These are phyloP conservation scores for Paralichthys olivaceus DNA, from an alignment of 2,113 vertebrate species.

Conservation along the genomic window DNA sequence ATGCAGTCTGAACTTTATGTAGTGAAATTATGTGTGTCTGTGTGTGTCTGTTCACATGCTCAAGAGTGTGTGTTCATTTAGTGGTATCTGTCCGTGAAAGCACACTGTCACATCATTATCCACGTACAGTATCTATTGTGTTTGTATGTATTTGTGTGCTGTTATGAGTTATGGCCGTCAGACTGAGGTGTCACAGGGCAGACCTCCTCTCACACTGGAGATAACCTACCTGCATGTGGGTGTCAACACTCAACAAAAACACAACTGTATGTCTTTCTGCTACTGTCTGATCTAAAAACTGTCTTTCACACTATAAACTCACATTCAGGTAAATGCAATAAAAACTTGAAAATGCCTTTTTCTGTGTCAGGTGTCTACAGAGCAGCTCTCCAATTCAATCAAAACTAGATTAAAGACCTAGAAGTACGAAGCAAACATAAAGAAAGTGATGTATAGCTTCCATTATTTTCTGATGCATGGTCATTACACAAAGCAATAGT, in stretches of 20 bases:
- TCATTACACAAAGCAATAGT: too few relatives aligned
- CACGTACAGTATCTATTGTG: constrained; percentile 15
- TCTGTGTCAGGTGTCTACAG: too few relatives aligned
- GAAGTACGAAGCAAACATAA: too few relatives aligned
- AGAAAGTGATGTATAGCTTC: too few relatives aligned
- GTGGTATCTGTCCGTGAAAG: not conserved
- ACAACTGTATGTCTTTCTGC: not conserved
- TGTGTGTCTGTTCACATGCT: not conserved
- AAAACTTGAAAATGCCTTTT: not conserved
- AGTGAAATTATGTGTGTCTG: constrained; percentile 13
- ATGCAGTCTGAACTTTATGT: constrained; percentile 49
- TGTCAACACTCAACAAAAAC: not conserved
- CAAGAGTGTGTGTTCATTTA: not conserved
- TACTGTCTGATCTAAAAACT: not conserved
- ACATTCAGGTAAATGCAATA: not conserved
- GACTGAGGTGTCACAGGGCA: constrained; percentile 62
- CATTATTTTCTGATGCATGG: too few relatives aligned
- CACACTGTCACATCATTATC: constrained; percentile 5
- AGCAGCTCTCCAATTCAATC: too few relatives aligned
- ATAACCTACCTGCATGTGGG: constrained; percentile 15
- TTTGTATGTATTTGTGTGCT: constrained; percentile 12
- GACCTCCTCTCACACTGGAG: constrained; percentile 56
- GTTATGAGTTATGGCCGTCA: constrained; percentile 53
- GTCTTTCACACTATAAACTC: not conserved
- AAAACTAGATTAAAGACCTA: too few relatives aligned